Conservation (phyloP, 2,888 invertebrate genomes). For the Platycheirus rosarum region DNA sequence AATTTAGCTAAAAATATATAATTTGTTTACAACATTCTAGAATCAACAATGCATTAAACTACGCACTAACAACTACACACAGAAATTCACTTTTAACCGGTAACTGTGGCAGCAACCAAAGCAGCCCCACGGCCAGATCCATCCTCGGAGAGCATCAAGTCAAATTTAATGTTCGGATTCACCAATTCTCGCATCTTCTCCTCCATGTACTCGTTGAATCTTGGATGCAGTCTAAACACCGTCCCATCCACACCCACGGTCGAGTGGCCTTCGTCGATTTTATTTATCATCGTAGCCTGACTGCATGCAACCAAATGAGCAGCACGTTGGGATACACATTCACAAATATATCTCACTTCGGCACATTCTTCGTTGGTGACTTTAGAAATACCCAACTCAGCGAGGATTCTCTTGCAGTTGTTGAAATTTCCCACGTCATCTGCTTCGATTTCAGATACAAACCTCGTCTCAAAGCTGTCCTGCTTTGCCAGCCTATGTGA, state of each 20-base stretch:
- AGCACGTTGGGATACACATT: slow-evolving; percentile 93
- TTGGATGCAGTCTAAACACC: slow-evolving; percentile 97
- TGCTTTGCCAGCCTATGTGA: slow-evolving; percentile 88
- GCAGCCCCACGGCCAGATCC: slow-evolving; percentile 98
- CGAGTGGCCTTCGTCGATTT: slow-evolving; percentile 92
- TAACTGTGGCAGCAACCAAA: slow-evolving; percentile 90
- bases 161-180: slow-evolving; percentile 90
- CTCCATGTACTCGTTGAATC: slow-evolving; percentile 96
- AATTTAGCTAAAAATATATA: no score
- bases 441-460: slow-evolving; percentile 97
- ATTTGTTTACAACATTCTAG: no score
- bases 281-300: slow-evolving; percentile 92
- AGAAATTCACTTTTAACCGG: slow-evolving; percentile 16
- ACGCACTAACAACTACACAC: no score
- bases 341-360: slow-evolving; percentile 94
- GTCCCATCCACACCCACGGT: slow-evolving; percentile 98
- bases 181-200: slow-evolving; percentile 91
- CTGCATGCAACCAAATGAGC: slow-evolving; percentile 96
- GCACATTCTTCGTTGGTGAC: slow-evolving; percentile 94
- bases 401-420: slow-evolving; percentile 91
- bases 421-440: slow-evolving; percentile 90
- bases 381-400: slow-evolving; percentile 85
- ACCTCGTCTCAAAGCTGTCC: slow-evolving; percentile 96
- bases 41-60: no score
- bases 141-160: slow-evolving; percentile 96